These are phyloP conservation scores for Phrynocephalus versicolor DNA, from an alignment of 2,113 vertebrate genomes.

Conservation along the genomic window DNA sequence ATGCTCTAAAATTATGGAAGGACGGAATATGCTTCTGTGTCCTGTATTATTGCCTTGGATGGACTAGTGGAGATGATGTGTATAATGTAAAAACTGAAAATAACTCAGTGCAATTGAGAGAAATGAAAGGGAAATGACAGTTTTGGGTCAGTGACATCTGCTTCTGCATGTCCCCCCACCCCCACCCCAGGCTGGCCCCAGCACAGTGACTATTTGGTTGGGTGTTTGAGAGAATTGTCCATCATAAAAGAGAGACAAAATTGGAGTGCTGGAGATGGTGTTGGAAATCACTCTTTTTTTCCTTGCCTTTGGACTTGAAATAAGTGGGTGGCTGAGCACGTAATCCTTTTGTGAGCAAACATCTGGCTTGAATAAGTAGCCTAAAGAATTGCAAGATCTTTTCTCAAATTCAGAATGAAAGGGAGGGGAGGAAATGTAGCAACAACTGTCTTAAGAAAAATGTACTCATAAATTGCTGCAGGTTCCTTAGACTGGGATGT, in stretches of 20 bases:
- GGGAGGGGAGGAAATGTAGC: not conserved
- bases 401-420: slow-evolving; percentile 6
- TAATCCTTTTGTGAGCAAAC: slow-evolving; percentile 17
- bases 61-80: not conserved
- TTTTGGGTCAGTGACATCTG: slow-evolving; percentile 12
- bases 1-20: slow-evolving; percentile 39
- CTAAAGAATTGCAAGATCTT: slow-evolving; percentile 13
- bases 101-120: slow-evolving; percentile 26
- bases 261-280: not conserved
- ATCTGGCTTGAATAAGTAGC: not conserved
- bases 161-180: not conserved
- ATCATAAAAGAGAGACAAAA: not conserved
- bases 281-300: not conserved
- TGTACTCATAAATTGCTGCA: not conserved
- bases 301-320: not conserved
- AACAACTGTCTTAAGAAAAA: not conserved
- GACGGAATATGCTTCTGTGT: slow-evolving; percentile 14
- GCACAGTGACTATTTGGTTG: not conserved
- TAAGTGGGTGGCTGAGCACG: slow-evolving; percentile 17
- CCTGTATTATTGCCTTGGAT: slow-evolving; percentile 38
- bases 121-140: slow-evolving; percentile 15
- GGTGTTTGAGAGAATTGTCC: not conserved
- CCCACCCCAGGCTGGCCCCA: not conserved
- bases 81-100: slow-evolving; percentile 43
- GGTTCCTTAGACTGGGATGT: not conserved